Evolutionary conservation across 2,888 invertebrate species (phyloP).

Genomic region (Arctia plantaginis): DNA sequence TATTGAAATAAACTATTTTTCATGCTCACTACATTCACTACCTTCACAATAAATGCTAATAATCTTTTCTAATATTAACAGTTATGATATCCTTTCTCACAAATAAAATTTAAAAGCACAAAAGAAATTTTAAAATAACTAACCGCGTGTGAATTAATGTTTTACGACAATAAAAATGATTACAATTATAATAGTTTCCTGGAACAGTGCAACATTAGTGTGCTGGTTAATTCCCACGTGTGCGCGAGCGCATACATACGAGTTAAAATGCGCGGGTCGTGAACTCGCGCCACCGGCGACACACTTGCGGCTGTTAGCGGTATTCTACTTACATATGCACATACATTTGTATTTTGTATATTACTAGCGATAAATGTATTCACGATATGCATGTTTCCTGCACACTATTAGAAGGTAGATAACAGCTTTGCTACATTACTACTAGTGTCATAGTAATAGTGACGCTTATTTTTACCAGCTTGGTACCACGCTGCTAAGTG

Average conservation of each 20-base stretch:
- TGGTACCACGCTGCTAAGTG: not conserved
- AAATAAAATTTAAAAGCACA: constrained; percentile 13
- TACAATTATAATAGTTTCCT: constrained; percentile 46
- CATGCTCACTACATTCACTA: not conserved
- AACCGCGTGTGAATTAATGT: constrained; percentile 31
- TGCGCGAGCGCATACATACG: constrained; percentile 42
- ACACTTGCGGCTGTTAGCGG: constrained; percentile 27
- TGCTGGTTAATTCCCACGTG: constrained; percentile 58
- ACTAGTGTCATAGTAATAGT: not conserved
- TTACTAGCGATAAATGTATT: constrained; percentile 9
- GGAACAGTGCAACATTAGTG: constrained; percentile 49
- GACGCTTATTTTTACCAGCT: not conserved
- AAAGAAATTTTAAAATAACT: constrained; percentile 14
- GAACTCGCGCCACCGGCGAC: constrained; percentile 50
- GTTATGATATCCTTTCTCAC: constrained; percentile 12
- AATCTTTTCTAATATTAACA: constrained; percentile 8
- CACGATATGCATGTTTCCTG: not conserved
- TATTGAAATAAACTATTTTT: not conserved
- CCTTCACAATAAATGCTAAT: not conserved
- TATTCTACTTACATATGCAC: constrained; percentile 24
- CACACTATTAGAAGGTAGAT: not conserved
- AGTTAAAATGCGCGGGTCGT: constrained; percentile 57
- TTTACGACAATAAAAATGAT: constrained; percentile 32
- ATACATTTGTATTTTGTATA: constrained; percentile 12
- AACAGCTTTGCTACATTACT: not conserved